Evolutionary conservation across 2,888 invertebrate species (phyloP).

Genomic region (Drosophila macrospina): DNA sequence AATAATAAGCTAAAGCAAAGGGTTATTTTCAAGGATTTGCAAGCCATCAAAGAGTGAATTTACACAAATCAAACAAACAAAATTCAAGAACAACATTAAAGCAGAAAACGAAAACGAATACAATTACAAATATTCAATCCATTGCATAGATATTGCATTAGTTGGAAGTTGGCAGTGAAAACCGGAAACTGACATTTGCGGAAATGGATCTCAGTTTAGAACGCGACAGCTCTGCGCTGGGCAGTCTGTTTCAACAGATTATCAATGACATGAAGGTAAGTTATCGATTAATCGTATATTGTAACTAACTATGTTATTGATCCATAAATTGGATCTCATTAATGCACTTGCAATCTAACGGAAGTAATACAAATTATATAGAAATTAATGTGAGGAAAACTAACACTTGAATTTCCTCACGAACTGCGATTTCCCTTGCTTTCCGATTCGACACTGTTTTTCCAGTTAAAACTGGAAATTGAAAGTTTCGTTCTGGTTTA

Average conservation of each 20-base stretch:
- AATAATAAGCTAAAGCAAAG: slow-evolving; percentile 53
- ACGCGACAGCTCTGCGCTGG: slow-evolving; percentile 94
- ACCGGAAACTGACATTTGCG: slow-evolving; percentile 6
- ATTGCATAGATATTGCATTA: slow-evolving; percentile 35
- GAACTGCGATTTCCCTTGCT: slow-evolving; percentile 20
- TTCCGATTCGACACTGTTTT: slow-evolving; percentile 14
- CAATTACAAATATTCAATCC: slow-evolving; percentile 47
- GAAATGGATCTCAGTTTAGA: slow-evolving; percentile 85
- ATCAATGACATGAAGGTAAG: slow-evolving; percentile 98
- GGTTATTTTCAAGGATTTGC: slow-evolving; percentile 54
- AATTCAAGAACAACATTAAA: slow-evolving; percentile 17
- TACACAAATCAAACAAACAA: slow-evolving; percentile 16
- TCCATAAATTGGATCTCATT: slow-evolving; percentile 1
- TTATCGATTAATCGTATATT: slow-evolving; percentile 44
- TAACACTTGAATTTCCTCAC: slow-evolving; percentile 41
- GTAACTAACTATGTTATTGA: not conserved
- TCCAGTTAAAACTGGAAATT: slow-evolving; percentile 31
- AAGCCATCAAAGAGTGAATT: slow-evolving; percentile 47
- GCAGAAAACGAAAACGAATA: slow-evolving; percentile 39
- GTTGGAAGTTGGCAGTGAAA: slow-evolving; percentile 4
- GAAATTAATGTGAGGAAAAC: slow-evolving; percentile 26
- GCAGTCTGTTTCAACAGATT: slow-evolving; percentile 97
- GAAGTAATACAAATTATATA: slow-evolving; percentile 25
- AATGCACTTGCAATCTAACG: slow-evolving; percentile 14
- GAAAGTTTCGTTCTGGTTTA: slow-evolving; percentile 40